Evolutionary conservation across 2,888 invertebrate species (phyloP), one percentile per base, ranked within the genome.

Genomic region (Rhynchonema sp.): DNA sequence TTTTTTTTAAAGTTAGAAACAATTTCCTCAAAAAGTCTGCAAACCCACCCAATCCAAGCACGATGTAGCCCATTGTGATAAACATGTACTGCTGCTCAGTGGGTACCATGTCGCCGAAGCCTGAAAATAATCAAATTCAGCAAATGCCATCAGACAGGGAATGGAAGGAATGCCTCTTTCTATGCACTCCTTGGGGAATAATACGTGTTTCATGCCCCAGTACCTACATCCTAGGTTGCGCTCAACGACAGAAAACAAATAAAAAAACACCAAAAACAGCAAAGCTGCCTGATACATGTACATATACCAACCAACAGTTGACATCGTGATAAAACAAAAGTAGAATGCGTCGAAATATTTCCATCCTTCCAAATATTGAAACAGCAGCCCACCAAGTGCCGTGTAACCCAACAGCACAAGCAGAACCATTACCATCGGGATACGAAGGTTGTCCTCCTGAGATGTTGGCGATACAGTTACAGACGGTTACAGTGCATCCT

Each of bases 261-360:
- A n/a, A n/a, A n/a, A n/a, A n/a, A n/a, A n/a, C n/a, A n/a, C n/a
- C n/a, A n/a, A n/a, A n/a, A n/a, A n/a, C n/a, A n/a, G n/a, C n/a
- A n/a, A n/a, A n/a, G n/a, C n/a, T n/a, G n/a, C n/a, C n/a, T n/a
- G n/a, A n/a, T n/a, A n/a, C n/a, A n/a, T n/a, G n/a, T n/a, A n/a
- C n/a, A n/a, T n/a, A n/a, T n/a, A n/a, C n/a, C n/a, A n/a, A 67
- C 69, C 71, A n/a, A 71, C 67, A 46, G 71, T 71, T n/a, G 71
- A 70, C 70, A 71, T 71, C 30, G 71, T 72, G 52, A 71, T 71
- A 61, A 71, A 72, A 62, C 71, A 71, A 60, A 71, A 71, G 61
- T 71, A 72, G 60, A 72, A 72, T 1, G 70, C 72, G 59, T 71
- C 72, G 58, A 69, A 66, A 59, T 69, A 70, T 23, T 65, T 62